A percentile compares a stretch with the other conserved stretches of the same genome.
Conservation (phyloP, 2,113 vertebrate species). For the Zeus faber region DNA sequence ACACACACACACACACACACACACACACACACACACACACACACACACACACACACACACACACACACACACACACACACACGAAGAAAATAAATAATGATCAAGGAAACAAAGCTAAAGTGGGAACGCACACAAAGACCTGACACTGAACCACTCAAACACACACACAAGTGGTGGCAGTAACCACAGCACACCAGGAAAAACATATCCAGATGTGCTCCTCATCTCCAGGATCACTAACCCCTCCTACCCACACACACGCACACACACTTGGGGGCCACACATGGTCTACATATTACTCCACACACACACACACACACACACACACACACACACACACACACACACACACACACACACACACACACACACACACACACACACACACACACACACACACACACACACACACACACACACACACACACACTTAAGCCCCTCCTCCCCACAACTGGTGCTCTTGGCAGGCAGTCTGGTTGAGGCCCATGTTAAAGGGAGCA, state of each 20-base stretch:
- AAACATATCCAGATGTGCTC: slow-evolving; percentile 77
- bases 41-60: too few relatives aligned
- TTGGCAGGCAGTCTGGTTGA: slow-evolving; percentile 61
- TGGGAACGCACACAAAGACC: slow-evolving; percentile 47
- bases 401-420: slow-evolving; percentile 19
- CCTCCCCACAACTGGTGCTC: slow-evolving; percentile 37
- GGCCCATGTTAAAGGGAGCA: slow-evolving; percentile 59
- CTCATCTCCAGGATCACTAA: slow-evolving; percentile 48
- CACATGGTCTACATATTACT: too few relatives aligned
- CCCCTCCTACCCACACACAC: slow-evolving; percentile 35
- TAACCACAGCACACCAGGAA: slow-evolving; percentile 62
- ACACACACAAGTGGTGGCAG: slow-evolving; percentile 46
- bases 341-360: slow-evolving; percentile 8
- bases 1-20: too few relatives aligned
- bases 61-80: too few relatives aligned
- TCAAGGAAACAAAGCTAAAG: slow-evolving; percentile 38
- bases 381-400: slow-evolving; percentile 15
- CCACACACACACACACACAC: slow-evolving; percentile 6
- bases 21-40: too few relatives aligned
- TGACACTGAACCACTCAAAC: slow-evolving; percentile 38
- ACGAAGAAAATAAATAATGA: slow-evolving; percentile 21
- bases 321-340: slow-evolving; percentile 22
- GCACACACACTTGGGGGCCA: too few relatives aligned
- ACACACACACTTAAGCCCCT: slow-evolving; percentile 45
- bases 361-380: slow-evolving; percentile 13